phyloP scores from a whole-genome alignment of 2,888 invertebrate genomes.

The Steinernema scapterisci region DNA sequence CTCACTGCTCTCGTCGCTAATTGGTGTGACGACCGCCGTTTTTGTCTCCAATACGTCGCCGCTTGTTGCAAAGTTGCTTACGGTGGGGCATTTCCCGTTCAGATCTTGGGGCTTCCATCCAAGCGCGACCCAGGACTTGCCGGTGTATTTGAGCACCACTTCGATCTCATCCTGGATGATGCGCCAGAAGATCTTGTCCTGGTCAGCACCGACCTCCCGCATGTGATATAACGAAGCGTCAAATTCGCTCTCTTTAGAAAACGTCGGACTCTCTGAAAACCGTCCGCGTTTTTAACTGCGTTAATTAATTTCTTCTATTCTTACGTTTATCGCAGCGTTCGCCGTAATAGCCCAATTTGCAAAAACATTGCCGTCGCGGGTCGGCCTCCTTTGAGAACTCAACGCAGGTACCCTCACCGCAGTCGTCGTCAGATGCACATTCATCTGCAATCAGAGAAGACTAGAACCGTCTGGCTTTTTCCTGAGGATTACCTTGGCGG shows the following conservation, averaged over 20 bases:
- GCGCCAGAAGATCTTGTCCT: conserved; percentile 82
- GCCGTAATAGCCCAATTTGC: conserved; percentile 81
- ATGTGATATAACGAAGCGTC: conserved; percentile 52
- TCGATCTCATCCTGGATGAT: conserved; percentile 80
- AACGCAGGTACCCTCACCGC: conserved; percentile 84
- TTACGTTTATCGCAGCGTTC: conserved; percentile 47
- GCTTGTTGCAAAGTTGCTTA: conserved; percentile 20
- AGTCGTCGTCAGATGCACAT: conserved; percentile 82
- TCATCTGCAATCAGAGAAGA: conserved; percentile 74
- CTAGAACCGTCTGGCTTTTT: background rate
- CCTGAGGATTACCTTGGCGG: conserved; percentile 74
- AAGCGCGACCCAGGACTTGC: conserved; percentile 83
- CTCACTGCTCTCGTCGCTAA: conserved; percentile 9
- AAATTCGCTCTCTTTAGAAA: conserved; percentile 47
- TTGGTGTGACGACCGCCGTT: conserved; percentile 15
- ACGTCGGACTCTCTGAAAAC: conserved; percentile 41
- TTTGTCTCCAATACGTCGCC: conserved; percentile 3
- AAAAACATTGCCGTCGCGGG: conserved; percentile 77
- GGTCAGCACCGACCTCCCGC: conserved; percentile 71
- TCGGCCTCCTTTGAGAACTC: conserved; percentile 71
- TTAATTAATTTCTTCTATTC: background rate
- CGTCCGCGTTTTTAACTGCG: background rate
- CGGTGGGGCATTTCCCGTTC: conserved; percentile 35
- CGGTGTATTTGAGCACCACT: conserved; percentile 83
- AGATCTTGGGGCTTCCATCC: conserved; percentile 83